Base-by-base conservation (phyloP, 37 sponge, comb jelly and placozoan species). In the Eunapius fragilis region DNA sequence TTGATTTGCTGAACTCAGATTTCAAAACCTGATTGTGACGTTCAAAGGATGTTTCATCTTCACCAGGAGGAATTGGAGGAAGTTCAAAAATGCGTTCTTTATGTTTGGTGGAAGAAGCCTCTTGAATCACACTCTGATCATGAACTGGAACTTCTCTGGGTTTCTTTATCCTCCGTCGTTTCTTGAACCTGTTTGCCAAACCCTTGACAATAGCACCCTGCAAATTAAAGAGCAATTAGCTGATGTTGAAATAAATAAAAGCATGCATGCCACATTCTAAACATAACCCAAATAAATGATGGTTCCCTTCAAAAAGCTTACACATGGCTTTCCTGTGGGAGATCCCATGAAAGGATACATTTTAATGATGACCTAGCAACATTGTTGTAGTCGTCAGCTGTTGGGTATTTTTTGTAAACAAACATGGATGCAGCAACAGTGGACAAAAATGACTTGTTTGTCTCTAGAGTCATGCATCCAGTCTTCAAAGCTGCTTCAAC, bases 341-440 rank as follows among this genome's bases (percentile, higher is more conserved):
- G 81, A 33, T 67, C 68, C 2, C 69, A 80, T 49, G 69, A 80
- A 80, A 28, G 67, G 69, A 77, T 77, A 77, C 27, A 41, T 31
- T 27, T 27, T 5, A 69, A 80, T 80, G 31, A 80, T 80, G 58
- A 32, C 32, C 27, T 31, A 80, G 81, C 81, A 49, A 80, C 28
- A 32, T 50, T 31, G 31, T 33, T 80, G 69, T 80, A 80, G 69
- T 80, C 81, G 27, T 80, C 81, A 32, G 32, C 69, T 27, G 69
- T 31, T 67, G 69, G 69, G 68, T 68, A 80, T 23, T 31, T 31
- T 80, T 79, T 79, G 50, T 33, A 79, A n/a, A 31, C 28, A 80
- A 80, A 80, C 78, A 77, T 77, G 27, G 32, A 7, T 11, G 34
- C 78, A 77, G 78, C 78, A 77, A 77, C 78, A 34, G 78, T 41